A percentile compares a stretch with the other conserved stretches of the same genome.
Evolutionary conservation across 2,797 vertebrate genomes (phyloP).

Genomic region (Eulemur mongoz): DNA sequence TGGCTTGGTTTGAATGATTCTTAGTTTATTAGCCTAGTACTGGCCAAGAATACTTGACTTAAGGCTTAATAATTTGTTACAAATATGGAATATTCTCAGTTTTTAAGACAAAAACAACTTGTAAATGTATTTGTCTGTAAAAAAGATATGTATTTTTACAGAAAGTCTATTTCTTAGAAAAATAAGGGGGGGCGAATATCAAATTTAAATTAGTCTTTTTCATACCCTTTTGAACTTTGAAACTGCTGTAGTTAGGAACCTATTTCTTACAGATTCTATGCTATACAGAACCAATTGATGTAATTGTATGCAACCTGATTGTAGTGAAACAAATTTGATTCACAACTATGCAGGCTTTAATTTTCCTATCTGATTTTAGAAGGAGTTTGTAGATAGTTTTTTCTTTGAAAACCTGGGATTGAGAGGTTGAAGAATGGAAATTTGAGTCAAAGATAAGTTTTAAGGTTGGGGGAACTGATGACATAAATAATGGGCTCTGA

Average conservation of each 20-base stretch:
- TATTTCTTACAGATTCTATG: slow-evolving; percentile 64
- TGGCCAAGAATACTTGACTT: slow-evolving; percentile 63
- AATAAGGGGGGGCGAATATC: not conserved
- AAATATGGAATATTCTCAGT: not conserved
- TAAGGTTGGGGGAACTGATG: no score
- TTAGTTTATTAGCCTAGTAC: slow-evolving; percentile 42
- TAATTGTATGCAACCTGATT: slow-evolving; percentile 34
- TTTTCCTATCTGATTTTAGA: slow-evolving; percentile 58
- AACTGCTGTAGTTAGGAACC: slow-evolving; percentile 71
- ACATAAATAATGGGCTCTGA: no score
- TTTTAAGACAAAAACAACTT: slow-evolving; percentile 62
- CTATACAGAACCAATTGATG: slow-evolving; percentile 14
- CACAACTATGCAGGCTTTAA: slow-evolving; percentile 62
- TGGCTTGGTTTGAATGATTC: slow-evolving; percentile 26
- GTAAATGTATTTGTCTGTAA: slow-evolving; percentile 75
- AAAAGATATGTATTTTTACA: slow-evolving; percentile 77
- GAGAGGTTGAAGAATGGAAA: no score
- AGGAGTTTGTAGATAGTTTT: slow-evolving; percentile 6
- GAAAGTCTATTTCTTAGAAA: slow-evolving; percentile 72
- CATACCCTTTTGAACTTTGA: slow-evolving; percentile 75
- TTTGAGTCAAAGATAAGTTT: no score
- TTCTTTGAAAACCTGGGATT: no score
- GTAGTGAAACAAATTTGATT: slow-evolving; percentile 40
- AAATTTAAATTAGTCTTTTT: slow-evolving; percentile 41
- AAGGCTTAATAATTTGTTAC: slow-evolving; percentile 18